phyloP scores from a whole-genome alignment of 1,140 invertebrate species.

The Drosophila burlai region DNA sequence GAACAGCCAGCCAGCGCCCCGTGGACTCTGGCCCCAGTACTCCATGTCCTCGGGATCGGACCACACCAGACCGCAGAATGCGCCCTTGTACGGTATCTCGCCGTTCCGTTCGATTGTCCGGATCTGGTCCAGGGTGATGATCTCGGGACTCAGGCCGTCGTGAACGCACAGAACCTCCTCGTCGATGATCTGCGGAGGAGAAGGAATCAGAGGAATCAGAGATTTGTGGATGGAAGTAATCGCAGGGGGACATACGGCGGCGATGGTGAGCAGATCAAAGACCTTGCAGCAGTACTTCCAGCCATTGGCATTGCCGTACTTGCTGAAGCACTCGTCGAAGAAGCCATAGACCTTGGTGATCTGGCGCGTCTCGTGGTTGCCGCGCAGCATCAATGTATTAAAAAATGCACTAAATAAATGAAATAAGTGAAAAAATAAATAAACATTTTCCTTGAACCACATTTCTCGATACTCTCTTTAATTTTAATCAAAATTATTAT shows the following conservation, averaged over 20 bases:
- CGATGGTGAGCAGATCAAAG: constrained; percentile 98
- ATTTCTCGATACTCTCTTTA: too few species aligned
- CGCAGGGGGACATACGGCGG: constrained; percentile 91
- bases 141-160: constrained; percentile 97
- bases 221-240: neutral
- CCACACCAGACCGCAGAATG: constrained; percentile 98
- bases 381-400: constrained; percentile 89
- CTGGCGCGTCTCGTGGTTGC: constrained; percentile 99
- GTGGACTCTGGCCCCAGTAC: constrained; percentile 94
- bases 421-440: too few species aligned
- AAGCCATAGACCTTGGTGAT: constrained; percentile 99
- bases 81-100: constrained; percentile 99
- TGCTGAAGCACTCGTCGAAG: constrained; percentile 99
- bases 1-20: constrained; percentile 97
- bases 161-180: constrained; percentile 98
- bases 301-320: constrained; percentile 99
- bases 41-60: constrained; percentile 98
- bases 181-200: constrained; percentile 93
- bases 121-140: constrained; percentile 96
- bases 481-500: too few species aligned
- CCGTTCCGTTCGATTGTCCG: constrained; percentile 97
- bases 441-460: too few species aligned
- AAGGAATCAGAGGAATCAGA: neutral
- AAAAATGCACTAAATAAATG: too few species aligned
- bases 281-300: constrained; percentile 99